Evolutionary conservation across 2,797 vertebrate genomes (phyloP), one percentile per base, ranked within the genome.

Genomic region (Pseudochromis fuscus): DNA sequence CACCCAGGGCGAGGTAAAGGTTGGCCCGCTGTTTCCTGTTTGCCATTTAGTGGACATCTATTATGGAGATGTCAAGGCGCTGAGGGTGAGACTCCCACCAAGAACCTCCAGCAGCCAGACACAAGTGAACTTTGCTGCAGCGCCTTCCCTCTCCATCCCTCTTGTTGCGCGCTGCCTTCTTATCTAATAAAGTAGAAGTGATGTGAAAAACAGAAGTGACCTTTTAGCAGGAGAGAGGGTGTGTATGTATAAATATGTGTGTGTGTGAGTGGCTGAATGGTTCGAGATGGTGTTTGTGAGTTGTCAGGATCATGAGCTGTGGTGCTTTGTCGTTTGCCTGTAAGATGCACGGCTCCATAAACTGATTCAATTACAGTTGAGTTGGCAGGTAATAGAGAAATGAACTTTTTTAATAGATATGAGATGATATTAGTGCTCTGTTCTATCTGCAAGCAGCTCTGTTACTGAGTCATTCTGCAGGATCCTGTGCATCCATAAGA

Each of bases 11-110:
- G 4, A 72, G 52, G 37, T 45, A 87, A 86, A 82, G 75, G 86
- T 81, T 86, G 80, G 33, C 53, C 23, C 10, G 56, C 63, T 68
- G 70, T 33, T 83, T 71, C 66, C 86, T 55, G 76, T 71, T 81
- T 83, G 83, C 78, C 87, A 81, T 90, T 91, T 87, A 77, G 83
- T 75, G 30, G 74, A 67, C 62, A 83, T 86, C 67, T 81, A 80
- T 89, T 82, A 88, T 83, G 72, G 66, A 87, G 82, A 77, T 77
- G 81, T 85, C 76, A 79, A 30, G 12, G 49, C 12, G 12, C 35
- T 3, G 28, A 42, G 59, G 59, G 48, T 9, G 28, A 68, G 50
- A 50, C 68, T 67, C 86, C 84, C 77, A 72, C 62, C 66, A 58
- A 19, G 67, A 60, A 66, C 38, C 79, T 78, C 66, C 82, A 72